A percentile compares a stretch with the other conserved stretches of the same genome.
These are phyloP conservation scores for Anas georgica DNA, from an alignment of 2,797 vertebrate species.

Conservation along the genomic window DNA sequence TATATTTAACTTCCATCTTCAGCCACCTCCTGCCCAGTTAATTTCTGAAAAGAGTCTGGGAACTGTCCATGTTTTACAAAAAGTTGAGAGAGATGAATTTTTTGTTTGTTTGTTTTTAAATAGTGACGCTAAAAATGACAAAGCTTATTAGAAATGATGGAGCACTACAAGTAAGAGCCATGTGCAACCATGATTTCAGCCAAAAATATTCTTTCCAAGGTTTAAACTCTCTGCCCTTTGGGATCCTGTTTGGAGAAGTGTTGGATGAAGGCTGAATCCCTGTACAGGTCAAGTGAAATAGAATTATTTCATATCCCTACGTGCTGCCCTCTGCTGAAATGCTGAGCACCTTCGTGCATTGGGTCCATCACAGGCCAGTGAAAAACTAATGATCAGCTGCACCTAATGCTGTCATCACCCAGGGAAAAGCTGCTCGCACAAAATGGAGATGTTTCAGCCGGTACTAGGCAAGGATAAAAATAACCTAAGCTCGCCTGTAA, in stretches of 20 bases:
- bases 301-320: neutral
- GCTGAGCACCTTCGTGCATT: neutral
- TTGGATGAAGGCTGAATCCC: constrained; percentile 27
- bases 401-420: neutral
- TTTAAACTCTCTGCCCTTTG: neutral
- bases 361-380: neutral
- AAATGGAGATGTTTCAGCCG: neutral
- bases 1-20: neutral
- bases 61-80: neutral
- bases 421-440: neutral
- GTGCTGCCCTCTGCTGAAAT: constrained; percentile 54
- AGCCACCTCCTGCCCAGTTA: neutral
- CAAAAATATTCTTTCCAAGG: neutral
- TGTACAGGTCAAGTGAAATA: neutral
- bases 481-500: neutral
- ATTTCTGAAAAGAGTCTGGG: neutral
- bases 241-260: neutral
- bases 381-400: neutral
- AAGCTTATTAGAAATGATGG: neutral
- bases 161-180: neutral
- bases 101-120: neutral
- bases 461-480: neutral
- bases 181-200: neutral
- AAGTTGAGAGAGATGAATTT: neutral
- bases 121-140: neutral